Evolutionary conservation across 2,113 vertebrate species (phyloP).

Genomic region (Rhinopomastus cyanomelas): DNA sequence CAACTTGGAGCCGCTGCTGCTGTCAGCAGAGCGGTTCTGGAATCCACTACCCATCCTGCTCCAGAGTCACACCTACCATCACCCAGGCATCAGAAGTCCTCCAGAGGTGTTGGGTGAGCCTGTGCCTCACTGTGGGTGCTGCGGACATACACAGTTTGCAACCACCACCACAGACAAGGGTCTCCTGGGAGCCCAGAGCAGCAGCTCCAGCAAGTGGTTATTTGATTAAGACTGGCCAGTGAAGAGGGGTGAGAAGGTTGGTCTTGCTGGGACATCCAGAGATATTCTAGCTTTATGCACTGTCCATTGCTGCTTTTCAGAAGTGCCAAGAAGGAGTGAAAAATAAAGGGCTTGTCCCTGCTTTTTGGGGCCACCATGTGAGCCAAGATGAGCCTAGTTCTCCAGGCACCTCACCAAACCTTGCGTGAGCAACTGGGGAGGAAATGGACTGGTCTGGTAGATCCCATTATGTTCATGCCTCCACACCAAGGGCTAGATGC

Average conservation of each 20-base stretch:
- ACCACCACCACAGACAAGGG: background rate
- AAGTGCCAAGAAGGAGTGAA: background rate
- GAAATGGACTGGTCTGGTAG: background rate
- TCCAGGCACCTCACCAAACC: background rate
- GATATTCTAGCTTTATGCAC: background rate
- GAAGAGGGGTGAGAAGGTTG: background rate
- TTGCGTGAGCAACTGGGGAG: background rate
- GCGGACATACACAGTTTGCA: fast-evolving
- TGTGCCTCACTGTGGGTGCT: fast-evolving
- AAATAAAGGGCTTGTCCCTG: background rate
- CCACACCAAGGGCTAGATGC: background rate
- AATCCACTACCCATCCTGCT: constrained; percentile 24
- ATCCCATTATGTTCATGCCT: background rate
- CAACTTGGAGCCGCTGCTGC: background rate
- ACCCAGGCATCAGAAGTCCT: background rate
- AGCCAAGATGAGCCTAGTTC: background rate
- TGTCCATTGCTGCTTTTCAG: background rate
- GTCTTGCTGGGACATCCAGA: background rate
- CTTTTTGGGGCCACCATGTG: background rate
- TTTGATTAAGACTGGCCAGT: background rate
- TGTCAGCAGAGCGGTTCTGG: constrained; percentile 32
- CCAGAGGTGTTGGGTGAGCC: background rate
- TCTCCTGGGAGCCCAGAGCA: background rate
- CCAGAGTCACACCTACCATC: background rate
- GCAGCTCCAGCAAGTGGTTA: background rate